A percentile compares a stretch with the other conserved stretches of the same genome.
Evolutionary conservation across 2,113 vertebrate genomes (phyloP).

Genomic region (Lipophrys pholis): DNA sequence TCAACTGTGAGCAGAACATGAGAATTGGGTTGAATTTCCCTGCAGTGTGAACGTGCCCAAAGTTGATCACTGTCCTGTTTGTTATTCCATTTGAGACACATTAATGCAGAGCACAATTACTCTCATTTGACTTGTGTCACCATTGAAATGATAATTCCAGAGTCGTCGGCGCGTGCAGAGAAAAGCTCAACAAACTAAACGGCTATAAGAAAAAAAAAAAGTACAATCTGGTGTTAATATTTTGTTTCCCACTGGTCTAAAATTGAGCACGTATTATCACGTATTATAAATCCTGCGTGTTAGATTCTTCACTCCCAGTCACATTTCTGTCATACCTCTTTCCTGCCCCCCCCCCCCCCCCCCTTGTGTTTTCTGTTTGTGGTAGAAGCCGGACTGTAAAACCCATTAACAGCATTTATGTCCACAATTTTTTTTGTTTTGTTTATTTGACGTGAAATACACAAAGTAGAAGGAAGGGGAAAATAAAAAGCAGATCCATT

Average conservation of each 20-base stretch:
- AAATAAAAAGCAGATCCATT: neutral
- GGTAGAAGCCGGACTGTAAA: conserved; percentile 8
- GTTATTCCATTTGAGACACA: too few relatives aligned
- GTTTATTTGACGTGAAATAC: too few relatives aligned
- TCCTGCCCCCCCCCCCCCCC: neutral
- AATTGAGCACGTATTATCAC: neutral
- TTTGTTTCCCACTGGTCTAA: neutral
- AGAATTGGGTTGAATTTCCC: too few relatives aligned
- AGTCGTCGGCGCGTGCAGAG: neutral
- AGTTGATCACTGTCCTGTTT: too few relatives aligned
- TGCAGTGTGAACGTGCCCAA: too few relatives aligned
- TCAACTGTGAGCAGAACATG: too few relatives aligned
- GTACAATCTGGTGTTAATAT: neutral
- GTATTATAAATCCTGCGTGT: neutral
- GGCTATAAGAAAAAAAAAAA: neutral
- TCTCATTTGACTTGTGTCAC: too few relatives aligned
- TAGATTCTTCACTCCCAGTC: neutral
- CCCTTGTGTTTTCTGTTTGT: neutral
- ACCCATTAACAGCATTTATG: conserved; percentile 12
- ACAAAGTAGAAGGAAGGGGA: neutral
- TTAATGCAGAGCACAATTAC: too few relatives aligned
- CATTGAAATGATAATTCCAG: too few relatives aligned
- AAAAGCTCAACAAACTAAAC: neutral
- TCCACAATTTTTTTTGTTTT: too few relatives aligned
- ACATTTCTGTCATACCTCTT: neutral